Evolutionary conservation across 2,888 invertebrate species (phyloP).

Genomic region (Eupeodes luniger): DNA sequence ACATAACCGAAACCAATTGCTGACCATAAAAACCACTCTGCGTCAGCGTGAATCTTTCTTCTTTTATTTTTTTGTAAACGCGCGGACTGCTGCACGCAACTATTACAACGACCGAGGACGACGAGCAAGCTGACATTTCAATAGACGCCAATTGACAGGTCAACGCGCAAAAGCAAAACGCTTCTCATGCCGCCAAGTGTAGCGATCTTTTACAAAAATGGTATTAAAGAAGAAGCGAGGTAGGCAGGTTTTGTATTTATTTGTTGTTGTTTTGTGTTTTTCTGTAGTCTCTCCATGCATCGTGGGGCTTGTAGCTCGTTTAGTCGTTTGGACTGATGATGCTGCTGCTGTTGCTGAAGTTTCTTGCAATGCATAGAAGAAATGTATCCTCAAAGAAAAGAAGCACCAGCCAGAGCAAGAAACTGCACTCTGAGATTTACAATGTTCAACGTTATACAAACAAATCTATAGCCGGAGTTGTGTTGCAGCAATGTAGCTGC

Average conservation of each 20-base stretch:
- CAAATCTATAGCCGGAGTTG: background rate
- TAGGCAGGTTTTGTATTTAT: slow-evolving; percentile 38
- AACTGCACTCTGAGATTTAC: slow-evolving; percentile 68
- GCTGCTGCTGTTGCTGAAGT: slow-evolving; percentile 15
- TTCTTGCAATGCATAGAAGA: slow-evolving; percentile 12
- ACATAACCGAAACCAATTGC: slow-evolving; percentile 75
- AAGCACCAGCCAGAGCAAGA: slow-evolving; percentile 4
- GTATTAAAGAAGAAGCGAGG: slow-evolving; percentile 56
- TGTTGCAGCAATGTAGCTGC: slow-evolving; percentile 9
- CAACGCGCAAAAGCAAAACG: slow-evolving; percentile 81
- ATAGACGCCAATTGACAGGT: slow-evolving; percentile 84
- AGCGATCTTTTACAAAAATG: slow-evolving; percentile 65
- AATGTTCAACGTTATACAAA: slow-evolving; percentile 65
- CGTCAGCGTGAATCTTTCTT: slow-evolving; percentile 65
- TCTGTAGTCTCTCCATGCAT: slow-evolving; percentile 18
- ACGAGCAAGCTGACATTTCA: slow-evolving; percentile 82
- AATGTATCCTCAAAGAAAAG: slow-evolving; percentile 4
- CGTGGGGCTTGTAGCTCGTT: background rate
- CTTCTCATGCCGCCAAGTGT: slow-evolving; percentile 75
- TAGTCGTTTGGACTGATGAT: slow-evolving; percentile 40
- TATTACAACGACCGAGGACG: slow-evolving; percentile 41
- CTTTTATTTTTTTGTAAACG: slow-evolving; percentile 35
- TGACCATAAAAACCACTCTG: slow-evolving; percentile 72
- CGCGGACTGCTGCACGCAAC: slow-evolving; percentile 67
- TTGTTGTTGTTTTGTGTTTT: slow-evolving; percentile 12